Evolutionary conservation across 2,797 vertebrate genomes (phyloP), one percentile per base, ranked within the genome.

Genomic region (Poecilia picta): DNA sequence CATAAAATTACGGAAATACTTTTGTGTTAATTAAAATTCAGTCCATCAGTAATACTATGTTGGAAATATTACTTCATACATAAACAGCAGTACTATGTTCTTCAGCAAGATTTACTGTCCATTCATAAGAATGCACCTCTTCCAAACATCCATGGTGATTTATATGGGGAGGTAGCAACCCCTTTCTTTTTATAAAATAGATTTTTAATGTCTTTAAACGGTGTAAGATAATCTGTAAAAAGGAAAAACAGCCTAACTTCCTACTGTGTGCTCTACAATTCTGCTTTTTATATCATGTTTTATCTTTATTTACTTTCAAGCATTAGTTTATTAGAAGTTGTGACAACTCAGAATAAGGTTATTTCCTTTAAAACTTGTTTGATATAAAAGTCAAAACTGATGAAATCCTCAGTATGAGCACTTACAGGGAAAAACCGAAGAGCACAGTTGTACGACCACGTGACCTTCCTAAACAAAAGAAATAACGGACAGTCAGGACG

Each of bases 41-140:
- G 25, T n/a, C 70, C 8, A 46, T 18, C 12, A 33, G 45, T 33
- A 47, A 7, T 72, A 49, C 15, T 72, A 33, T 49, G 3, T 45
- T 47, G 71, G 47, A 28, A 31, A 20, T 31, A 33, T 28, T 31
- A 10, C 18, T 31, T 47, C 25, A 47, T 33, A 72, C 16, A 66
- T 18, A 66, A 66, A 39, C 8, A 36, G 33, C 13, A 23, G 62
- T 39, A 18, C 36, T 31, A 1, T 57, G 86, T 7, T 18, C 85
- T 78, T 80, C 66, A 81, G 53, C 55, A 62, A 77, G 66, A 84
- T 84, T 79, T 76, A 46, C 53, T 78, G 80, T 92, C 75, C 80
- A 57, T 28, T 57, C 55, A 28, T 28, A 57, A 13, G 55, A 12
- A n/a, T 57, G 5, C 10, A 57, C n/a, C 57, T 33, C 28, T 31